A percentile compares a stretch with the other conserved stretches of the same genome.
These are phyloP conservation scores for Picus viridis DNA, from an alignment of 2,797 vertebrate genomes.

Conservation along the genomic window DNA sequence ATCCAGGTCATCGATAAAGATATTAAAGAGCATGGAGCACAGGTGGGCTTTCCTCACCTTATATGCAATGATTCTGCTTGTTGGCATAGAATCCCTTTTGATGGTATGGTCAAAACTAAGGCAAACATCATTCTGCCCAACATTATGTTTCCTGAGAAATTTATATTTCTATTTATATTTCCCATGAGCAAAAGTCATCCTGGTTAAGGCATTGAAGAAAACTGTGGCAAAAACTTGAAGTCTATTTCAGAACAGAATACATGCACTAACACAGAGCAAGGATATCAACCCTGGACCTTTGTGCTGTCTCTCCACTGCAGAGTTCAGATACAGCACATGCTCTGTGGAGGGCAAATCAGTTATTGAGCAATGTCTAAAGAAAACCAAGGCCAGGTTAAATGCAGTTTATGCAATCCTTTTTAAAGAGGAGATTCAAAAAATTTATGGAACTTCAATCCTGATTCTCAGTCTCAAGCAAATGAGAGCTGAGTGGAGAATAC, in stretches of 20 bases:
- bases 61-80: neutral
- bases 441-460: neutral
- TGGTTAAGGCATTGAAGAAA: neutral
- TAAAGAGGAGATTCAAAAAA: constrained; percentile 17
- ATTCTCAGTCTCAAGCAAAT: constrained; percentile 6
- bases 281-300: neutral
- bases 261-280: neutral
- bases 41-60: neutral
- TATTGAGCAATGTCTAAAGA: constrained; percentile 7
- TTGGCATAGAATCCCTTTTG: neutral
- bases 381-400: constrained; percentile 24
- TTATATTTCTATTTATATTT: neutral
- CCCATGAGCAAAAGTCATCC: neutral
- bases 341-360: neutral
- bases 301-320: neutral
- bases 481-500: neutral
- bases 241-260: neutral
- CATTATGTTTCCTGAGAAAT: neutral
- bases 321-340: neutral
- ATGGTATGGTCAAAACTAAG: neutral
- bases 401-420: constrained; percentile 6
- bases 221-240: neutral
- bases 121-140: neutral
- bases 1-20: too few relatives aligned
- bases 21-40: neutral